Evolutionary conservation across 64 coral and sea anemone species (phyloP), one percentile per base, ranked within the genome.

Genomic region (Montipora efflorescens): DNA sequence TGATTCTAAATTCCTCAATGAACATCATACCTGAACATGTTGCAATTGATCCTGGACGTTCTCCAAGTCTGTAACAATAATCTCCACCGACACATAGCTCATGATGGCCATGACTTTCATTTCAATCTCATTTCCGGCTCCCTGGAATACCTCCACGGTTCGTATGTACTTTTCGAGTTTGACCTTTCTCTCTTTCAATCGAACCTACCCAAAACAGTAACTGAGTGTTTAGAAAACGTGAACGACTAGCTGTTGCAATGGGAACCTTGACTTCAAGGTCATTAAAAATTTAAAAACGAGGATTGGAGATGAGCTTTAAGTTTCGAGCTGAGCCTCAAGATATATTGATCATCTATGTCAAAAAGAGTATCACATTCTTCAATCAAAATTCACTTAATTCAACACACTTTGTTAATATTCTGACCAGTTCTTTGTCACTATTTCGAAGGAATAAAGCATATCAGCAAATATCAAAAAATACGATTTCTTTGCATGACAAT

Each of bases 131-230:
- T 68, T 59, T 2, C 93, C 93, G 66, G 90, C 87, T 59, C 96
- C 93, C 73, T 98, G 92, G 74, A 98, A 98, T 9, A 98, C 81
- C 78, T 98, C 96, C 69, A 98, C 96, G 8, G 92, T 98, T 48
- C 88, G 87, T 79, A 98, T 98, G 76, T 95, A 98, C 82, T 98
- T 98, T 36, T 98, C 96, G 5, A 98, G 93, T 81, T 98, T 98
- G 28, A 98, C 96, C 78, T 89, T 98, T 22, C 96, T 86, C 68
- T 98, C 96, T 80, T 98, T 98, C n/a, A 98, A 86, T 19, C 96
- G 96, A 3, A 98, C 79, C 87, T 89, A 58, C 6, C 15, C 13
- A 67, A 22, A 44, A 67, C 28, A 46, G 59, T 7, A 44, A 8
- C 1, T 43, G 21, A 2, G 13, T 15, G n/a, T 47, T 84, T 59